Base-by-base conservation (phyloP, 2,888 invertebrate genomes). In the Sesamia inferens region DNA sequence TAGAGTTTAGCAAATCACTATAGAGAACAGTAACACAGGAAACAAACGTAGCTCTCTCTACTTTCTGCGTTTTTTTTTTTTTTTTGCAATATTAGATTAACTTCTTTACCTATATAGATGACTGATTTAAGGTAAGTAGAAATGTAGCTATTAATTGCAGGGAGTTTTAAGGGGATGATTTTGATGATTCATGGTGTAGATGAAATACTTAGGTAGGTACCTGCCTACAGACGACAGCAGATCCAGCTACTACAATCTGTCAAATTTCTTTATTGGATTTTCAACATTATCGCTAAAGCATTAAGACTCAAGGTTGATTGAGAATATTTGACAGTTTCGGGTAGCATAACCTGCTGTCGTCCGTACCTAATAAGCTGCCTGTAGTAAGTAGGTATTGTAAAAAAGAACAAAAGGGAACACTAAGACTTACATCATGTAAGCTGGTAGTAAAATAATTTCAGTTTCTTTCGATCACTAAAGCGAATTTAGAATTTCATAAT, bases 1-100 rank as follows among this genome's bases (percentile, higher is more conserved):
- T n/a, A n/a, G n/a, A n/a, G n/a, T n/a, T n/a, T n/a, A n/a, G 51
- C 22, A 44, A 62, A 61, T 55, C 22, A 47, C 63, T 57, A 13
- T n/a, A 31, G 31, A 31, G 31, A 31, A 31, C 31, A 31, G 31
- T 31, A 2, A 31, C 1, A 31, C 31, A 31, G 31, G 31, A 1
- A 31, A 31, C 31, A 31, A 31, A 31, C 31, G 31, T 31, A 48
- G 39, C 57, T 58, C 0, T 42, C 3, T 19, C 11, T 16, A 31
- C 13, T 16, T 69, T 22, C 54, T 7, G 48, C 48, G 39, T 39
- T 48, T n/a, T 57, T 48, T 6, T 39, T 48, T n/a, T 57, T 48
- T 6, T 31, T 3, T 31, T 31, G 31, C 31, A 31, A 70, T 31
- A 44, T 31, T 14, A 55, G 13, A 55, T 16, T 6, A 22, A 24